Evolutionary conservation across 2,888 invertebrate species (phyloP).

Genomic region (Ichneumoninae sp.): DNA sequence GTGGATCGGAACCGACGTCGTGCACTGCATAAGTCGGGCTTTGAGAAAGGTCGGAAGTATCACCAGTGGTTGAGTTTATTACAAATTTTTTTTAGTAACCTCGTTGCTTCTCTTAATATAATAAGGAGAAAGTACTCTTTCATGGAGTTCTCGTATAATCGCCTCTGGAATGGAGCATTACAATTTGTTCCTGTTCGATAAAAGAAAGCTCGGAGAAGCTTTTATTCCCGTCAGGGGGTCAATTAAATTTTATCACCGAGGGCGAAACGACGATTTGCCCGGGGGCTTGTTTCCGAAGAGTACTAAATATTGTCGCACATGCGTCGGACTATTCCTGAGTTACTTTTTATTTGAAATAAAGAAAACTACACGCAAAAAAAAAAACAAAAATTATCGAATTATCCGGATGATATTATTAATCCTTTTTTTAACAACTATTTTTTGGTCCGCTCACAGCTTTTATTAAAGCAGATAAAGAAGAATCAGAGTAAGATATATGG

Average conservation of each 20-base stretch:
- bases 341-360: not conserved
- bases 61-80: not conserved
- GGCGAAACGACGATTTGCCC: slow-evolving; percentile 38
- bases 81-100: not conserved
- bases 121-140: not conserved
- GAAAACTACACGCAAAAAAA: not conserved
- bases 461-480: not conserved
- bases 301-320: slow-evolving; percentile 10
- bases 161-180: slow-evolving; percentile 33
- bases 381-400: not conserved
- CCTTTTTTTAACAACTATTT: slow-evolving; percentile 4
- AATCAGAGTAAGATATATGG: not conserved
- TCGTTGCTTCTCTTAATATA: slow-evolving; percentile 10
- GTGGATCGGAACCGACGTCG: not conserved
- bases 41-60: not conserved
- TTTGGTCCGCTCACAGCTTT: slow-evolving; percentile 1
- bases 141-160: slow-evolving; percentile 25
- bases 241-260: slow-evolving; percentile 43
- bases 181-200: slow-evolving; percentile 49
- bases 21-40: not conserved
- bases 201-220: slow-evolving; percentile 55
- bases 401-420: slow-evolving; percentile 8
- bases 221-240: slow-evolving; percentile 43
- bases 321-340: not conserved
- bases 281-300: not conserved